Conservation (phyloP, 2,888 invertebrate genomes). For the Eupithecia abbreviata region DNA sequence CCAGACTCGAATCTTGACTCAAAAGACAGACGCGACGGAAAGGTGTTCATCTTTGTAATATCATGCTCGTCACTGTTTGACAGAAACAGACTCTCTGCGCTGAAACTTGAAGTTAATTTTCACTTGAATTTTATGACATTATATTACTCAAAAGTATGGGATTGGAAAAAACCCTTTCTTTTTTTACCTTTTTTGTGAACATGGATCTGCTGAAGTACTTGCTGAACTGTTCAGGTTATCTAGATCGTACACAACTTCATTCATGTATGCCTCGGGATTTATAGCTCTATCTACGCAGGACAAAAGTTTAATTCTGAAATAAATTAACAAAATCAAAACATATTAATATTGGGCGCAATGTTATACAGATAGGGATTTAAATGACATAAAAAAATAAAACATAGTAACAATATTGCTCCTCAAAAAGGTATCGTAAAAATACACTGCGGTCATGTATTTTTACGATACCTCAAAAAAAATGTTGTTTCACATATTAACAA, state of each 20-base stretch:
- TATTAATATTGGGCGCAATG: background rate
- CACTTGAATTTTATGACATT: background rate
- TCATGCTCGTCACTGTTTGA: conserved; percentile 81
- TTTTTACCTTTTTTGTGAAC: conserved; percentile 66
- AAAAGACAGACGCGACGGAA: conserved; percentile 84
- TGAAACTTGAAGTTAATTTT: conserved; percentile 54
- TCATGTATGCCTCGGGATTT: conserved; percentile 83
- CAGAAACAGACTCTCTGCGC: conserved; percentile 64
- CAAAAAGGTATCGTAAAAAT: too few relatives aligned
- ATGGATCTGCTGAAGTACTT: conserved; percentile 49
- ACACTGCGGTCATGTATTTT: too few relatives aligned
- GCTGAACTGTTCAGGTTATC: conserved; percentile 64
- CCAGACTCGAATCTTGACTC: conserved; percentile 95
- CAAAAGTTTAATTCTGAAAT: conserved; percentile 81
- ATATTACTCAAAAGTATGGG: background rate
- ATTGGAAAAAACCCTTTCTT: background rate
- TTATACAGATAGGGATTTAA: background rate
- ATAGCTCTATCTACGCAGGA: conserved; percentile 88
- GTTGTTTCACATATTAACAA: background rate
- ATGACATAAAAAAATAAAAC: background rate
- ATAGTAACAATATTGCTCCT: too few relatives aligned
- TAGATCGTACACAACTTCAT: conserved; percentile 88
- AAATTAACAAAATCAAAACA: background rate
- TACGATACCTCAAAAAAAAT: too few relatives aligned
- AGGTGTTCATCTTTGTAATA: conserved; percentile 69